phyloP scores from a whole-genome alignment of 2,888 invertebrate species.

The Polia nebulosa region DNA sequence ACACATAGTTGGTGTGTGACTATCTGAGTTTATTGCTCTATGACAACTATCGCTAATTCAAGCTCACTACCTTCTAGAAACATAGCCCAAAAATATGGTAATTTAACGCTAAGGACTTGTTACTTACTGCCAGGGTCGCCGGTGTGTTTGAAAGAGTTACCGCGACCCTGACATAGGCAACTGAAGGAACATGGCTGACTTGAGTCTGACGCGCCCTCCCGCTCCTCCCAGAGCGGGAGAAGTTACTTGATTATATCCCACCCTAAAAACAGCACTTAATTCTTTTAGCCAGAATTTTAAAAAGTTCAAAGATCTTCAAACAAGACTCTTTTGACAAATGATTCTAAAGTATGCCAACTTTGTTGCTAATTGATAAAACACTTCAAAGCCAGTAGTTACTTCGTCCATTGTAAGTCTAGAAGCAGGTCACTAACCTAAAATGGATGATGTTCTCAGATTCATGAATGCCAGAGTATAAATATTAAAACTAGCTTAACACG shows the following conservation, averaged over 20 bases:
- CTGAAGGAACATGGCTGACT: no score
- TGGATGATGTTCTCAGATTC: slow-evolving; percentile 56
- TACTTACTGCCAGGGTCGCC: no score
- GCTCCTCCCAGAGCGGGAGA: neutral
- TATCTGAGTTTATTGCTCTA: neutral
- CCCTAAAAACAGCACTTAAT: no score
- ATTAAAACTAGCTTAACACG: slow-evolving; percentile 59
- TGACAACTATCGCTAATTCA: neutral
- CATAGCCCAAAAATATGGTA: no score
- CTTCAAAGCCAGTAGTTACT: slow-evolving; percentile 1
- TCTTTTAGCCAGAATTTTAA: no score
- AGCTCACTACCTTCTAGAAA: no score
- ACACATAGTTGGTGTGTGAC: neutral
- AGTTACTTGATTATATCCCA: neutral
- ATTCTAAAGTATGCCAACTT: neutral
- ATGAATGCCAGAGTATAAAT: slow-evolving; percentile 61
- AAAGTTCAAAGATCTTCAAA: neutral
- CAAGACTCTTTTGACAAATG: slow-evolving; percentile 11
- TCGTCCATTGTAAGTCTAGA: slow-evolving; percentile 30
- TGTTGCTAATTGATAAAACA: slow-evolving; percentile 22
- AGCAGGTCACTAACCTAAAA: slow-evolving; percentile 49
- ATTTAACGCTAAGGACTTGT: no score
- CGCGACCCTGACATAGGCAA: no score
- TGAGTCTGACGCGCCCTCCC: no score
- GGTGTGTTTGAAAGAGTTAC: no score